Evolutionary conservation across 2,888 invertebrate species (phyloP), one percentile per base, ranked within the genome.

Genomic region (Pterostichus niger): DNA sequence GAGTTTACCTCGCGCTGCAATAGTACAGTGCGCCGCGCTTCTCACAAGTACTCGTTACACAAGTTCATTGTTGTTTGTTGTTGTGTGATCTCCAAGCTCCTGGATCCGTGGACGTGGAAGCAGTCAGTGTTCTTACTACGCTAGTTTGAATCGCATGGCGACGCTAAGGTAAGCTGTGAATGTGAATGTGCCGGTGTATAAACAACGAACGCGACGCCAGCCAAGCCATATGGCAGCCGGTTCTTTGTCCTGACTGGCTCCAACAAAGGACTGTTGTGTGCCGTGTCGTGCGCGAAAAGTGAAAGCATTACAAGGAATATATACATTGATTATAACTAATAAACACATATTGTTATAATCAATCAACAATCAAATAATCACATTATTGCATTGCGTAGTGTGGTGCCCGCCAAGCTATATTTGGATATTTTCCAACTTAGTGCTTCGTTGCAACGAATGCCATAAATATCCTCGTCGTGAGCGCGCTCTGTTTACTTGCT

Each of bases 91-190:
- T 71, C 6, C 15, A 64, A 71, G 84, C 13, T n/a, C 11, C 64
- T 40, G 7, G 2, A 24, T 13, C 64, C 13, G 85, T 85, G 84
- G 84, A 13, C 54, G 9, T 15, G 17, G 54, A 17, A 13, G 59
- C 76, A 84, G 68, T 40, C 76, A 84, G 84, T 76, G 83, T 40
- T 40, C 40, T 24, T 24, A 59, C 59, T 17, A 9, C 10, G 24
- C n/a, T 9, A 84, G 77, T 84, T 79, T 83, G 84, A 86, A 86
- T 86, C 87, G 86, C 87, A 88, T 88, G 88, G 88, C 88, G 87
- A 87, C 87, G 87, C 86, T 86, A 87, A 88, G 88, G 88, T 88
- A 85, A 86, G 88, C 10, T 13, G 15, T 17, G 56, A 13, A 17
- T 17, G 52, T 13, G 52, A 52, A 13, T 56, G 56, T 17, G 9